Evolutionary conservation across 2,113 vertebrate genomes (phyloP).

Genomic region (Chunga burmeisteri): DNA sequence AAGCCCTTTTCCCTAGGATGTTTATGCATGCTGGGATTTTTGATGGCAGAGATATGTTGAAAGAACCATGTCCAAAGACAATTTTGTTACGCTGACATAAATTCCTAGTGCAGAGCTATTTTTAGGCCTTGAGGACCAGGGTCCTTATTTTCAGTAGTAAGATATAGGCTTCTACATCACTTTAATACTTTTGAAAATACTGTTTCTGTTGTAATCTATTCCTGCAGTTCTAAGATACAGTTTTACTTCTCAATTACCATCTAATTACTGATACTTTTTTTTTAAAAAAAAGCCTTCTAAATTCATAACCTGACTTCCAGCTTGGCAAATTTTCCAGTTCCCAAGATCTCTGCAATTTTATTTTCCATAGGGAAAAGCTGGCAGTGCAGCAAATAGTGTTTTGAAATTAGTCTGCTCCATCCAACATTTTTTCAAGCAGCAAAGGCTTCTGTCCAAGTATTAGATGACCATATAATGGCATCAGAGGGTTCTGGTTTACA

Average conservation of each 20-base stretch:
- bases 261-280: not conserved
- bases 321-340: slow-evolving; percentile 27
- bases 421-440: slow-evolving; percentile 53
- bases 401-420: slow-evolving; percentile 53
- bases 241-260: not conserved
- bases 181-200: not conserved
- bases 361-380: slow-evolving; percentile 55
- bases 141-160: slow-evolving; percentile 1
- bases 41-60: not conserved
- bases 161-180: not conserved
- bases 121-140: not conserved
- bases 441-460: slow-evolving; percentile 55
- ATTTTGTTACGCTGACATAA: not conserved
- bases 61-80: not conserved
- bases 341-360: slow-evolving; percentile 42
- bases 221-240: not conserved
- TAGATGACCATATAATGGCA: slow-evolving; percentile 48
- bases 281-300: not conserved
- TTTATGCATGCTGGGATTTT: not conserved
- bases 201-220: not conserved
- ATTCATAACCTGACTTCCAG: not conserved
- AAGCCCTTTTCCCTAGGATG: not conserved
- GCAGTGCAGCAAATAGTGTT: slow-evolving; percentile 38
- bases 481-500: slow-evolving; percentile 51
- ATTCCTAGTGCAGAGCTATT: not conserved